phyloP scores from a whole-genome alignment of 2,113 vertebrate genomes.

The Nestor notabilis region DNA sequence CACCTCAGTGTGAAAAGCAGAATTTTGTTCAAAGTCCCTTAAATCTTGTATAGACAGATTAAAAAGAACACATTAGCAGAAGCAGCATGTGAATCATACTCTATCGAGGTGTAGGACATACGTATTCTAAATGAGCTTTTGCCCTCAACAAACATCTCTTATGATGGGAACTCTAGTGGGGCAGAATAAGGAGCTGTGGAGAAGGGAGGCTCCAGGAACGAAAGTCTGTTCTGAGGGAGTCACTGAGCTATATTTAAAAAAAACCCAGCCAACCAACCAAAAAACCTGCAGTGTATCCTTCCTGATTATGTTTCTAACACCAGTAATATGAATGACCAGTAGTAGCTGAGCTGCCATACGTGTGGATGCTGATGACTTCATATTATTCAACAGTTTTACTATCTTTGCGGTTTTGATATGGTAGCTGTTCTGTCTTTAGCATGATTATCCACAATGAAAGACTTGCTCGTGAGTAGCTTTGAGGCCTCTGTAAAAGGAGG shows the following conservation, averaged over 20 bases:
- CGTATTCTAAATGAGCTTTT: background rate
- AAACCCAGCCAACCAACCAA: background rate
- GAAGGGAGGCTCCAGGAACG: background rate
- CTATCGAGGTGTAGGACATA: background rate
- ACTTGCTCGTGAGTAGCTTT: background rate
- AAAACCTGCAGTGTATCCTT: background rate
- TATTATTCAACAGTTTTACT: background rate
- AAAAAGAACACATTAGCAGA: background rate
- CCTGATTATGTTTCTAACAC: background rate
- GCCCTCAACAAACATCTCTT: background rate
- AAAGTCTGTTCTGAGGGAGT: background rate
- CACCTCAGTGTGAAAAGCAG: background rate
- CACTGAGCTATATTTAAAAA: background rate
- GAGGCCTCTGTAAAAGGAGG: background rate
- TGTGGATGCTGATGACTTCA: background rate
- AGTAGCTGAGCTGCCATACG: background rate
- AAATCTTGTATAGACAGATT: background rate
- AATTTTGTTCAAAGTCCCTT: background rate
- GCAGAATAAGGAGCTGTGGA: background rate
- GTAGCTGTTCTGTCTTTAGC: background rate
- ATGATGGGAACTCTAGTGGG: background rate
- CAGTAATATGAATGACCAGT: background rate
- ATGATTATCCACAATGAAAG: background rate
- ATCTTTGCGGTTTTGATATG: background rate
- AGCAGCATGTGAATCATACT: background rate